Conservation (phyloP, 2,797 vertebrate genomes). For the Poecilia wingei region DNA sequence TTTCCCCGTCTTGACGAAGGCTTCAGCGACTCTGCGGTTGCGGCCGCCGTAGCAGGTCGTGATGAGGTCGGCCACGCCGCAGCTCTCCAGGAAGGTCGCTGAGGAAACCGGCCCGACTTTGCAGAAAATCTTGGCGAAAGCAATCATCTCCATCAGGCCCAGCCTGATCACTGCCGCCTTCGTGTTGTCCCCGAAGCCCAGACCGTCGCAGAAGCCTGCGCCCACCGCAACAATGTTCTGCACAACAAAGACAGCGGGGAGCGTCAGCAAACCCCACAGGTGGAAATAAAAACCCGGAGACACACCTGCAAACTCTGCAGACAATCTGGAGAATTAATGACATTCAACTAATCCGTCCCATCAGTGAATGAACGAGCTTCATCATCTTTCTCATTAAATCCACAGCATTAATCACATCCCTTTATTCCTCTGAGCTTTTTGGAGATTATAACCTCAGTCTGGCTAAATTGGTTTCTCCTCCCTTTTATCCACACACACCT, state of each 20-base stretch:
- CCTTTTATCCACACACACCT: constrained; percentile 7
- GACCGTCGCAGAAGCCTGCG: constrained; percentile 96
- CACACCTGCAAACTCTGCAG: not conserved
- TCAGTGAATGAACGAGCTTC: constrained; percentile 1
- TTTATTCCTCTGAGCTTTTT: constrained; percentile 17
- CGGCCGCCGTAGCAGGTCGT: constrained; percentile 96
- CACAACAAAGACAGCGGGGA: not conserved
- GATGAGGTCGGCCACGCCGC: constrained; percentile 94
- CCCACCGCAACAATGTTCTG: constrained; percentile 95
- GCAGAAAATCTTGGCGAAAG: constrained; percentile 92
- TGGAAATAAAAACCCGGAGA: not conserved
- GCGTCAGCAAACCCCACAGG: not conserved
- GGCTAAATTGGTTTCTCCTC: constrained; percentile 1
- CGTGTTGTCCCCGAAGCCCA: constrained; percentile 96
- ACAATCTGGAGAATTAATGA: not conserved
- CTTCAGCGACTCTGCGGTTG: constrained; percentile 93
- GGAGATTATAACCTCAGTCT: constrained; percentile 12
- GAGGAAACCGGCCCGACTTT: constrained; percentile 82
- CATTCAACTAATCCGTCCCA: constrained; percentile 3
- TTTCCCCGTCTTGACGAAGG: constrained; percentile 90
- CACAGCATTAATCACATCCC: constrained; percentile 14
- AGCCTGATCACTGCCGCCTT: constrained; percentile 96
- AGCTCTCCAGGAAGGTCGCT: constrained; percentile 95
- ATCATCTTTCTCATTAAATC: constrained; percentile 13
- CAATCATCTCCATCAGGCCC: constrained; percentile 97